A percentile compares a stretch with the other conserved stretches of the same genome.
Conservation (phyloP, 2,113 vertebrate genomes). For the Typhlomys cinereus region DNA sequence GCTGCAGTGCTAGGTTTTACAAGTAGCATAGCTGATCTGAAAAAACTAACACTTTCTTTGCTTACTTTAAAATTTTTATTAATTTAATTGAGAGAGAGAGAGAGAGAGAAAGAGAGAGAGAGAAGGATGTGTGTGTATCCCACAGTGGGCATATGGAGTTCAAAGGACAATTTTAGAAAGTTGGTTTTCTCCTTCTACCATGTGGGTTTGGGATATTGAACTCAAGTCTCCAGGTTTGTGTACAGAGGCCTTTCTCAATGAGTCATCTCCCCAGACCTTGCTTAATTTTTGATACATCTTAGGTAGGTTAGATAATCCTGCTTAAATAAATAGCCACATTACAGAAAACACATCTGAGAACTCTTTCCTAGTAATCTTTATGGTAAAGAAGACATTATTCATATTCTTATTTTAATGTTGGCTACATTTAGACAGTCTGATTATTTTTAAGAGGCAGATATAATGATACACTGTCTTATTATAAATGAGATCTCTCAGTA, state of each 20-base stretch:
- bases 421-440: not conserved
- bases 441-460: conserved; percentile 46
- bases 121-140: too few relatives aligned
- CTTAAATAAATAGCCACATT: conserved; percentile 47
- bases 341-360: not conserved
- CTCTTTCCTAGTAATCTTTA: conserved; percentile 43
- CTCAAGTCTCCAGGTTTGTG: too few relatives aligned
- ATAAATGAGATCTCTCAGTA: conserved; percentile 32
- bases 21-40: not conserved
- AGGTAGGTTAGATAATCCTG: conserved; percentile 2
- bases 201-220: not conserved
- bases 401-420: conserved; percentile 32
- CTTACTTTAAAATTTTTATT: not conserved
- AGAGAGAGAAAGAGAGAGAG: too few relatives aligned
- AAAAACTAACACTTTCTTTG: conserved; percentile 18
- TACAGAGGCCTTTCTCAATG: not conserved
- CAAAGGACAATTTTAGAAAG: too few relatives aligned
- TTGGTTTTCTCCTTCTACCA: too few relatives aligned
- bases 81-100: too few relatives aligned
- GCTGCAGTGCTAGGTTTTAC: conserved; percentile 21
- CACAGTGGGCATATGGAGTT: too few relatives aligned
- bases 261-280: not conserved
- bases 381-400: not conserved
- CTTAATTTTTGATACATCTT: conserved; percentile 3
- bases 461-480: conserved; percentile 40